Evolutionary conservation across 2,113 vertebrate genomes (phyloP).

Genomic region (Malaclemys terrapin): DNA sequence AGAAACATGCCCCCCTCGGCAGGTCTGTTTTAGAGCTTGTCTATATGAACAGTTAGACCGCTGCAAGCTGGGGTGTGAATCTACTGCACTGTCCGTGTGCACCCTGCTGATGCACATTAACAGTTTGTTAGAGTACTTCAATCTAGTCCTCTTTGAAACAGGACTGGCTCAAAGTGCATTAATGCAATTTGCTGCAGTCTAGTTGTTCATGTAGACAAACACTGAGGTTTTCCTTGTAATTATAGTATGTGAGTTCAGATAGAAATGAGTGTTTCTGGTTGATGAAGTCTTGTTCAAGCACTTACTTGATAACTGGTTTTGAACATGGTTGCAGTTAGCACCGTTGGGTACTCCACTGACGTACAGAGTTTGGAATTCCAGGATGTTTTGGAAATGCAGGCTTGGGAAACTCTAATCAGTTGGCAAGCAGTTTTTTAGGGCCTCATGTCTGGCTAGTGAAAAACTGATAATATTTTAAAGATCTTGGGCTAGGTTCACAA

Average conservation of each 20-base stretch:
- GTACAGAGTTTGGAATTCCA: fast-evolving
- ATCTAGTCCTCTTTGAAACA: neutral
- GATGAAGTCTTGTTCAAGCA: neutral
- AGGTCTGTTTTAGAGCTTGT: neutral
- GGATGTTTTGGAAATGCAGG: too few relatives aligned
- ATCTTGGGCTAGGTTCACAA: too few relatives aligned
- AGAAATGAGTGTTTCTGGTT: too few relatives aligned
- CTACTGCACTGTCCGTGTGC: neutral
- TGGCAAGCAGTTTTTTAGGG: too few relatives aligned
- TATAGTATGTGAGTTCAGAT: neutral
- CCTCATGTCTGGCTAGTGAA: too few relatives aligned
- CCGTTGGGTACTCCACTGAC: fast-evolving
- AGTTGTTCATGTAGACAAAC: neutral
- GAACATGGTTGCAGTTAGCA: fast-evolving
- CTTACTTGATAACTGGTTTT: neutral
- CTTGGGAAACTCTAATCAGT: too few relatives aligned
- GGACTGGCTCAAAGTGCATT: neutral
- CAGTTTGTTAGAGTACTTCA: neutral
- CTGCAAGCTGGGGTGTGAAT: neutral
- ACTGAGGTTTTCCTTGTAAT: neutral
- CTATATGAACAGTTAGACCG: neutral
- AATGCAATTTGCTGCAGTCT: neutral
- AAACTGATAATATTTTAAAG: too few relatives aligned
- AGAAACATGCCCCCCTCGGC: neutral
- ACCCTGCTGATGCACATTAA: neutral